Percentiles rank a stretch among this genome's conserved stretches.
Conservation (phyloP, 2,797 vertebrate genomes). For the Mastacembelus armatus region DNA sequence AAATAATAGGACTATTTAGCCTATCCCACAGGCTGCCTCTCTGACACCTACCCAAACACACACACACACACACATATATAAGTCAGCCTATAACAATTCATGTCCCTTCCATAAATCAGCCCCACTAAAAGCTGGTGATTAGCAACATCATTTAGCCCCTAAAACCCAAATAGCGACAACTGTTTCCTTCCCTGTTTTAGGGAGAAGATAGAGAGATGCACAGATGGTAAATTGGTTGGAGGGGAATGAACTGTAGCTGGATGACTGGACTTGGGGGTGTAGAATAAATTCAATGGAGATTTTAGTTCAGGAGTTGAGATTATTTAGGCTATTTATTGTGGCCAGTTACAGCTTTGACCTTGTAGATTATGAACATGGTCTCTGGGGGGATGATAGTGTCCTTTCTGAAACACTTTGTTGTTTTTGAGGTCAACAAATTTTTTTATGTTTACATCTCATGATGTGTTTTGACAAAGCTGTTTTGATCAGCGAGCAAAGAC, state of each 20-base stretch:
- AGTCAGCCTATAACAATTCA: constrained; percentile 94
- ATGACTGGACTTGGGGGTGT: constrained; percentile 73
- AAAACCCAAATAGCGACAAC: constrained; percentile 93
- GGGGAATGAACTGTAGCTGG: constrained; percentile 88
- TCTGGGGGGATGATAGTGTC: constrained; percentile 2
- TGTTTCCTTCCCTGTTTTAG: constrained; percentile 96
- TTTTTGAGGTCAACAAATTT: neutral
- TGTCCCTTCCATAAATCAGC: constrained; percentile 96
- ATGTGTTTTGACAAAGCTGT: neutral
- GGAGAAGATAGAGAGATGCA: constrained; percentile 86
- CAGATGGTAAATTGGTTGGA: constrained; percentile 90
- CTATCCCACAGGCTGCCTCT: constrained; percentile 87
- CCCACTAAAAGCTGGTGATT: constrained; percentile 92
- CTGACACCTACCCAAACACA: constrained; percentile 90
- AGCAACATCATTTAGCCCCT: constrained; percentile 93
- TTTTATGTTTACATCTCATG: neutral
- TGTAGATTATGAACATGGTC: constrained; percentile 42
- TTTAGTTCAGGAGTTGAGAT: constrained; percentile 43
- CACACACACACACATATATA: constrained; percentile 91
- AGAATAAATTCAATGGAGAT: constrained; percentile 65
- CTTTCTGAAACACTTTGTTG: constrained; percentile 9
- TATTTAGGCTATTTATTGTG: constrained; percentile 46
- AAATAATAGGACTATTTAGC: constrained; percentile 99
- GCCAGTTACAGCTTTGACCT: constrained; percentile 56
- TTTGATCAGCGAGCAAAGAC: neutral